Conservation (phyloP, 2,113 vertebrate genomes). For the Kryptolebias marmoratus region DNA sequence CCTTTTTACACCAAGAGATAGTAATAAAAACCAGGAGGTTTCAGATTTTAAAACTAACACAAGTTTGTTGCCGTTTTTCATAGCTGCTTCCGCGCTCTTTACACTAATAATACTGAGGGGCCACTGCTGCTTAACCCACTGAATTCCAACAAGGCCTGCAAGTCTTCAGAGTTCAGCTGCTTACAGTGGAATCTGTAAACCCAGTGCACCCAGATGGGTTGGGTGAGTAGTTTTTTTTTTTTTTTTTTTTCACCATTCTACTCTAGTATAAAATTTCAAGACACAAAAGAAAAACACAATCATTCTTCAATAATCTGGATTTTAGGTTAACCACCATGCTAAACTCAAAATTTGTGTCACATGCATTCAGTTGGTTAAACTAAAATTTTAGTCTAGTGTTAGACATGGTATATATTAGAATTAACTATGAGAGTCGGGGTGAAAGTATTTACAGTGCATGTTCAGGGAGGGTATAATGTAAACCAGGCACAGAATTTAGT, state of each 20-base stretch:
- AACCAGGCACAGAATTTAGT: background rate
- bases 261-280: background rate
- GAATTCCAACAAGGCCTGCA: slow-evolving; percentile 49
- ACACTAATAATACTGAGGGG: background rate
- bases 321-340: background rate
- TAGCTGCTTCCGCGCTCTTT: slow-evolving; percentile 5
- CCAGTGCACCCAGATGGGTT: background rate
- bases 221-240: background rate
- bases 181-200: slow-evolving; percentile 24
- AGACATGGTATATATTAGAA: background rate
- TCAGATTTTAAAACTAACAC: slow-evolving; percentile 47
- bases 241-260: background rate
- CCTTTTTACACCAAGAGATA: slow-evolving; percentile 32
- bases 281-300: background rate
- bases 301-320: background rate
- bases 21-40: slow-evolving; percentile 28
- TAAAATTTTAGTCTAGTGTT: background rate
- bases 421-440: background rate
- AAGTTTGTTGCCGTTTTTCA: slow-evolving; percentile 25
- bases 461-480: background rate
- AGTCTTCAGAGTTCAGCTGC: slow-evolving; percentile 41
- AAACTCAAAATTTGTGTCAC: background rate
- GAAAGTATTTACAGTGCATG: background rate
- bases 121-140: background rate
- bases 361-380: background rate